Base-by-base conservation (phyloP, 2,797 vertebrate genomes). In the Rhodeus uyekii region DNA sequence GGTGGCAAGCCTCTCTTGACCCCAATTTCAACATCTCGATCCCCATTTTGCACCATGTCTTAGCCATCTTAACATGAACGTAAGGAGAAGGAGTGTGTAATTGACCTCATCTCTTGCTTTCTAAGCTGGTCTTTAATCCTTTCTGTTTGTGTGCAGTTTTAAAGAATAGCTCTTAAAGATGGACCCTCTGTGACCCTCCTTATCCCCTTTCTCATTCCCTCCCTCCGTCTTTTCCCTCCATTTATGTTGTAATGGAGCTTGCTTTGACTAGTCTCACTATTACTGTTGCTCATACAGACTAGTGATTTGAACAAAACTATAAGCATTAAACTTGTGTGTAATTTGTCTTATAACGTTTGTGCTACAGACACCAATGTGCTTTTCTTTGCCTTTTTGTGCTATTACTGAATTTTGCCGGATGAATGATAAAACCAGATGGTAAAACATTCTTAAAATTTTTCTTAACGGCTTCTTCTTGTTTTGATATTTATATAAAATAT, bases 1-100 rank as follows among this genome's bases (percentile, higher is more conserved):
- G 79, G 34, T 87, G 79, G 92, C 74, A 94, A 94, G 91, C 92
- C 88, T 89, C 86, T 86, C 88, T 92, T 93, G 91, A 91, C 93
- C 82, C 92, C 89, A 91, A 92, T 93, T 93, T 90, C 89, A 87
- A 86, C 85, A 85, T 88, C 83, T 91, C 81, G 87, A 88, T 88
- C 83, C 83, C 71, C 80, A 65, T 61, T 78, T 58, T 75, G 85
- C 84, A 86, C 85, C 88, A 87, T 81, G 80, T 89, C 89, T 86
- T 87, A 88, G 89, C 89, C 89, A 91, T 91, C 88, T 83, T 88
- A 90, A 92, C 89, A 88, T 61, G 39, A 86, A 79, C 72, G 55
- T 72, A 87, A 90, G 86, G 86, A 89, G 82, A 85, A 87, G 87
- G 79, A 69, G 74, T 88, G 86, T 78, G 55, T 64, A 61, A 87